phyloP scores from a whole-genome alignment of 2,113 vertebrate species.

The Halcyon malimbica region DNA sequence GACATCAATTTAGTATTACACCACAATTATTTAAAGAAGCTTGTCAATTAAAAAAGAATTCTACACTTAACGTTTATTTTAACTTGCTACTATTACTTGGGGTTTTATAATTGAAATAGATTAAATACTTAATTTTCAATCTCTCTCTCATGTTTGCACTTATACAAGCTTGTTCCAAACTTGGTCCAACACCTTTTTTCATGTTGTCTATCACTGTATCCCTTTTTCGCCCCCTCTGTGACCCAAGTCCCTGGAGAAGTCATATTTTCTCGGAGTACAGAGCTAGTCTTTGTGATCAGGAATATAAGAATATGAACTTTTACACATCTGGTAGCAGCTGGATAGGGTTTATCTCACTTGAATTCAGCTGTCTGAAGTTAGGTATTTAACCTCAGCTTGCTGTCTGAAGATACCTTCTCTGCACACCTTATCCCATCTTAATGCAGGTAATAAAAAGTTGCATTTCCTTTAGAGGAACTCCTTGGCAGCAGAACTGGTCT shows the following conservation, averaged over 20 bases:
- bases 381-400: not conserved
- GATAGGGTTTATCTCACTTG: not conserved
- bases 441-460: not conserved
- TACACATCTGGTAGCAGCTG: not conserved
- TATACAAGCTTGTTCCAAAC: not conserved
- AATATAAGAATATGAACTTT: not conserved
- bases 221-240: not conserved
- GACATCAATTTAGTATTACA: not conserved
- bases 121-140: not conserved
- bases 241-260: not conserved
- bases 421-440: not conserved
- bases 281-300: not conserved
- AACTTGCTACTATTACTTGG: not conserved
- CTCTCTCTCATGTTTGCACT: not conserved
- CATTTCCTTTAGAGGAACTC: not conserved
- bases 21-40: not conserved
- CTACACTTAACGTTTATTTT: not conserved
- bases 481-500: not conserved
- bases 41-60: not conserved
- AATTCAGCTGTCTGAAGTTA: not conserved
- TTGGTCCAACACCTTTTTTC: not conserved
- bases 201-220: not conserved
- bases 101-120: not conserved
- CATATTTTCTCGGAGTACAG: not conserved
- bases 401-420: not conserved